Evolutionary conservation across 2,113 vertebrate genomes (phyloP).

Genomic region (Eublepharis macularius): DNA sequence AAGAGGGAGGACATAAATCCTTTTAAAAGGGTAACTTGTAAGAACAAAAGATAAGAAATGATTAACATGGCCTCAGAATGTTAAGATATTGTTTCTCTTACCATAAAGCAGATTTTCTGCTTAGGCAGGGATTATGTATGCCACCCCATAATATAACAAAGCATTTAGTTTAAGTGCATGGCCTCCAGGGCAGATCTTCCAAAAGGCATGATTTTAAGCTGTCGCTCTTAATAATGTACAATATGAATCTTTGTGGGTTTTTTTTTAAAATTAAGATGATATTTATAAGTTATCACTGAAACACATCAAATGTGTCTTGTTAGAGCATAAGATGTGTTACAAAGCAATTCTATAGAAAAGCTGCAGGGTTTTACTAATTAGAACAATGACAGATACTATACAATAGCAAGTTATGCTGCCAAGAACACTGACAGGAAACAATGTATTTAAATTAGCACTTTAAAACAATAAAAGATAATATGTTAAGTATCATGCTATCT

Average conservation of each 20-base stretch:
- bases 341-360: constrained; percentile 23
- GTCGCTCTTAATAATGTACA: not conserved
- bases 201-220: not conserved
- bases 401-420: not conserved
- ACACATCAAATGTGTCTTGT: not conserved
- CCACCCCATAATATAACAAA: not conserved
- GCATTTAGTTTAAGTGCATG: not conserved
- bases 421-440: not conserved
- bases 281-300: not conserved
- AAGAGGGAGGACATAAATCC: not conserved
- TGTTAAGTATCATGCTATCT: not conserved
- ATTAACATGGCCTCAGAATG: not conserved
- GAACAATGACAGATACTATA: not conserved
- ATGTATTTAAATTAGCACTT: constrained; percentile 14
- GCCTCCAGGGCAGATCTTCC: not conserved
- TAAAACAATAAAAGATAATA: constrained; percentile 15
- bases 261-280: not conserved
- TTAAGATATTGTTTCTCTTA: not conserved
- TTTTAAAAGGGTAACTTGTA: not conserved
- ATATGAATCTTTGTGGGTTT: not conserved
- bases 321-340: not conserved
- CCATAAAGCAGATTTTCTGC: not conserved
- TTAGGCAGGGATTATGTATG: not conserved
- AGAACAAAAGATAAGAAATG: not conserved
- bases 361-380: constrained; percentile 23